Evolutionary conservation across 2,797 vertebrate genomes (phyloP), one percentile per base, ranked within the genome.

Genomic region (Poecilia gillii): DNA sequence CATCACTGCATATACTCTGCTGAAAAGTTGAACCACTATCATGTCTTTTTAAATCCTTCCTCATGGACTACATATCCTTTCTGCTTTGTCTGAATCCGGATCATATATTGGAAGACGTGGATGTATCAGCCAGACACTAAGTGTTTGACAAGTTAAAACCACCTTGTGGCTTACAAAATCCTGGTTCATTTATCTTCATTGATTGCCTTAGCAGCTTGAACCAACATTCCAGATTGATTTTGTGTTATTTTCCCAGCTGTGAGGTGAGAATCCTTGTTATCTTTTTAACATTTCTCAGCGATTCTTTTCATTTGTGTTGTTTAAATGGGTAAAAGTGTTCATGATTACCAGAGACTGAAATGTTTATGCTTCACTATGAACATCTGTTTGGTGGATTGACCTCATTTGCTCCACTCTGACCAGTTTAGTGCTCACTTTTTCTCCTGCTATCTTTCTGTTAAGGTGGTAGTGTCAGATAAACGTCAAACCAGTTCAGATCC

Each of bases 391-490:
- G 33, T 41, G 36, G 8, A 41, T 70, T 70, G 39, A 25, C 41
- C 66, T 45, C 12, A 43, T 39, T 73, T 72, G 25, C 39, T 46
- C 70, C 25, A 14, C 62, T 39, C 25, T 72, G 43, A 12, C 13
- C n/a, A 18, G n/a, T 49, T 36, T 39, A 51, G 46, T 18, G 25
- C 47, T 73, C 33, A 33, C 46, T 53, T 53, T 53, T 53, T 53
- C 51, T 53, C 9, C 18, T 53, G 11, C 70, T 9, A 70, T 73
- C 68, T 81, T 76, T 73, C 55, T 84, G 46, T 64, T 33, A n/a
- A 78, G 16, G 43, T 75, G 72, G 9, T 13, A 73, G 62, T 72
- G 76, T 85, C 77, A 66, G 87, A 74, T 84, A 57, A 59, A 76
- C 62, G 53, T 81, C 53, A 16, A 76, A 53, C 49, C 81, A 74